These are phyloP conservation scores for Myrmophylax atrothorax DNA, from an alignment of 2,113 vertebrate genomes.

Conservation along the genomic window DNA sequence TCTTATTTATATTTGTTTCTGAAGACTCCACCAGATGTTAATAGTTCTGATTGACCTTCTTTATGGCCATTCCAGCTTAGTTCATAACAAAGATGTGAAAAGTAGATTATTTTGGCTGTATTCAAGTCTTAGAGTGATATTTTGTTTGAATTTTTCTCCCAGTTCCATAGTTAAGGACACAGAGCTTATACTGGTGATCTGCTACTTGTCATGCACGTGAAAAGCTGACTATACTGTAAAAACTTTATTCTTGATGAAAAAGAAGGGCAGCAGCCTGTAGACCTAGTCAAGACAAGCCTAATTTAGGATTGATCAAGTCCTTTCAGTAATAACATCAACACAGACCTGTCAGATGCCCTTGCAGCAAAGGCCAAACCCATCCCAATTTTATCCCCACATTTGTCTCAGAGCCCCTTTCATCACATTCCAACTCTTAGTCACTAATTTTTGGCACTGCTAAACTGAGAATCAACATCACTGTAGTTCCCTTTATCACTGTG, in stretches of 20 bases:
- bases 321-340: neutral
- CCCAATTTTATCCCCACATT: neutral
- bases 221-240: neutral
- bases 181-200: neutral
- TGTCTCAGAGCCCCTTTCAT: neutral
- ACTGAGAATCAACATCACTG: conserved; percentile 33
- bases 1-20: neutral
- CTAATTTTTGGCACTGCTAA: conserved; percentile 46
- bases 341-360: neutral
- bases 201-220: neutral
- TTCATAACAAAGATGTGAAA: neutral
- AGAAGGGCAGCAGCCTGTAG: neutral
- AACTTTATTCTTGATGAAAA: conserved; percentile 1
- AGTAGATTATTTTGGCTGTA: neutral
- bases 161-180: neutral
- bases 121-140: neutral
- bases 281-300: neutral
- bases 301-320: neutral
- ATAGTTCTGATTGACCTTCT: neutral
- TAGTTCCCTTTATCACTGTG: conserved; percentile 16
- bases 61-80: neutral
- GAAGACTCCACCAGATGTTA: neutral
- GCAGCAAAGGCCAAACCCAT: conserved; percentile 27
- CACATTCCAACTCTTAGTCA: neutral
- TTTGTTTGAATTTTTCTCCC: neutral